Conservation (phyloP, 2,888 invertebrate species). For the Anthrax anthrax region DNA sequence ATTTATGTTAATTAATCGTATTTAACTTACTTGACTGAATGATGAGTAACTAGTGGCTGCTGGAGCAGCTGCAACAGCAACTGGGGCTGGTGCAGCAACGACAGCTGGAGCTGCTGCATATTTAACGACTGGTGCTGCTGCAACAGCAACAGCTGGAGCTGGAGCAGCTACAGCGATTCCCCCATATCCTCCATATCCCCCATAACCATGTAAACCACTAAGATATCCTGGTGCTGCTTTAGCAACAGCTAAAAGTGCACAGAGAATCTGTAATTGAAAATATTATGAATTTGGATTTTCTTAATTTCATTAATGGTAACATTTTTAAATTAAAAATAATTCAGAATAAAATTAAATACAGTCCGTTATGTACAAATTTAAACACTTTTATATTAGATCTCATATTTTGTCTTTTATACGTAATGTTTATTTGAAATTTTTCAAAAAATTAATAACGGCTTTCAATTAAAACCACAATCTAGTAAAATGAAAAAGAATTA, state of each 20-base stretch:
- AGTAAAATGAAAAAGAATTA: too few species aligned
- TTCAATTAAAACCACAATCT: too few species aligned
- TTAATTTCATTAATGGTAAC: too few species aligned
- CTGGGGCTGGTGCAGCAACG: conserved; percentile 2
- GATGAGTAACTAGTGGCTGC: conserved; percentile 6
- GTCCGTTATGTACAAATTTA: too few species aligned
- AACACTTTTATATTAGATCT: too few species aligned
- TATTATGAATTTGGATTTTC: too few species aligned
- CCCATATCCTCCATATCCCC: conserved; percentile 3
- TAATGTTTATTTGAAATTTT: too few species aligned
- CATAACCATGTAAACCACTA: too few species aligned
- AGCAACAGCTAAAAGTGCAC: conserved; percentile 6
- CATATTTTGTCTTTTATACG: too few species aligned
- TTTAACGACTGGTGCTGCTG: not conserved
- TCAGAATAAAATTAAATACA: not conserved
- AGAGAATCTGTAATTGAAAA: not conserved
- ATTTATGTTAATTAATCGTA: not conserved
- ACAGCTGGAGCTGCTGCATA: not conserved
- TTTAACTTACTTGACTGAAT: conserved; percentile 27
- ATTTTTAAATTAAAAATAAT: too few species aligned
- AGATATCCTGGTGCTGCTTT: conserved; percentile 10
- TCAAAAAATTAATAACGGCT: too few species aligned
- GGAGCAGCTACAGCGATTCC: conserved; percentile 1
- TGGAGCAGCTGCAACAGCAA: conserved; percentile 1
- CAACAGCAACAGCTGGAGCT: conserved; percentile 1